Percentiles rank a stretch among this genome's conserved stretches.
These are phyloP conservation scores for Urocitellus parryii DNA, from an alignment of 2,113 vertebrate genomes.

Conservation along the genomic window DNA sequence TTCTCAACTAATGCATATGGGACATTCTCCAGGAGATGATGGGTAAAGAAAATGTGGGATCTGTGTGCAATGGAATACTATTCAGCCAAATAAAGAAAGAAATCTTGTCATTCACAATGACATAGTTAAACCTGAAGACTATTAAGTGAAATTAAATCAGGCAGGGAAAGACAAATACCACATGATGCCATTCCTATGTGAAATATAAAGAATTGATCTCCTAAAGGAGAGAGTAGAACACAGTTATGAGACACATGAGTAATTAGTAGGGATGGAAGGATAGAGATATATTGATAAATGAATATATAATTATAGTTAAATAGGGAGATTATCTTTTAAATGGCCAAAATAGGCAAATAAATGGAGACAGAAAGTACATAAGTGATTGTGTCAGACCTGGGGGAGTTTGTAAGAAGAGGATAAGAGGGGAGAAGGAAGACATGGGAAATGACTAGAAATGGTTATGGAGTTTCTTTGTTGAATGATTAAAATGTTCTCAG, in stretches of 20 bases:
- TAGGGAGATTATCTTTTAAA: background rate
- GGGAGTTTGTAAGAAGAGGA: background rate
- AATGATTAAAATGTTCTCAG: background rate
- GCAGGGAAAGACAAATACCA: background rate
- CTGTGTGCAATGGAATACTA: background rate
- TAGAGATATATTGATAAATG: background rate
- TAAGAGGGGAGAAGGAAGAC: background rate
- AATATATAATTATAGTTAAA: background rate
- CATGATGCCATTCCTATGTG: background rate
- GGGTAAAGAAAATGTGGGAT: background rate
- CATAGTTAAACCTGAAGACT: background rate
- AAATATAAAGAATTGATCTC: background rate
- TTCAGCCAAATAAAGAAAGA: background rate
- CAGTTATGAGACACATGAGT: background rate
- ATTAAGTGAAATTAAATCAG: background rate
- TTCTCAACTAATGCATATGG: background rate
- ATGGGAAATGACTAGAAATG: background rate
- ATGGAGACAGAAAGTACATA: background rate
- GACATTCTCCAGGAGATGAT: background rate
- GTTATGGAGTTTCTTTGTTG: background rate
- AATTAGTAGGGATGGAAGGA: background rate
- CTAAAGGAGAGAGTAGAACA: background rate
- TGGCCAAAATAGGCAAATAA: background rate
- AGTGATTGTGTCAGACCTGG: background rate
- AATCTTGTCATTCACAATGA: background rate